These are phyloP conservation scores for Drosophila simulans DNA, from an alignment of 1,140 invertebrate genomes.

Conservation along the genomic window DNA sequence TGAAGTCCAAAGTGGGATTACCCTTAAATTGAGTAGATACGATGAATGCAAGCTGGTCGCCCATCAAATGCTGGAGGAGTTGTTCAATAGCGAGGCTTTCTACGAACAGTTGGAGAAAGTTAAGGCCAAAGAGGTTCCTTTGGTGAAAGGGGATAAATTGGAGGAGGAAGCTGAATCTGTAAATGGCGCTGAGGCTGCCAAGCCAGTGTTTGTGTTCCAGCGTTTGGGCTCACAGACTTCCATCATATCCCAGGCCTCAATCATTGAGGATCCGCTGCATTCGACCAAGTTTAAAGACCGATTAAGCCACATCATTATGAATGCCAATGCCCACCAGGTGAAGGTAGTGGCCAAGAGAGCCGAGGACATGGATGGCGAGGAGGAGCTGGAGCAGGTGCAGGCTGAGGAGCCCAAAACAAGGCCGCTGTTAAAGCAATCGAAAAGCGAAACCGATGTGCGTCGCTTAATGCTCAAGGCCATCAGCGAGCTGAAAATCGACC, in stretches of 20 bases:
- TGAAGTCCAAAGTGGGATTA: conserved; percentile 13
- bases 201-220: background rate
- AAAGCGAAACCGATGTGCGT: conserved; percentile 80
- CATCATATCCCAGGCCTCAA: conserved; percentile 53
- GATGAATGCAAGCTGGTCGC: conserved; percentile 59
- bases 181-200: background rate
- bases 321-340: conserved; percentile 44
- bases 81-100: conserved; percentile 65
- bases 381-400: conserved; percentile 3
- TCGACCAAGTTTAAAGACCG: conserved; percentile 78
- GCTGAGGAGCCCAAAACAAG: conserved; percentile 20
- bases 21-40: conserved; percentile 15
- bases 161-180: background rate
- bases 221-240: conserved; percentile 43
- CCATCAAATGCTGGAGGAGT: conserved; percentile 60
- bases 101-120: conserved; percentile 47
- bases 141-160: background rate
- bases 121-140: background rate
- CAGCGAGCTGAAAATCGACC: conserved; percentile 63
- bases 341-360: conserved; percentile 19
- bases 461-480: conserved; percentile 73
- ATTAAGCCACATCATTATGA: conserved; percentile 69
- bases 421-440: conserved; percentile 75
- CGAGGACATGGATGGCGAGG: conserved; percentile 1
- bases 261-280: conserved; percentile 72